Base-by-base conservation (phyloP, 2,797 vertebrate genomes). In the Linurgus olivaceus region DNA sequence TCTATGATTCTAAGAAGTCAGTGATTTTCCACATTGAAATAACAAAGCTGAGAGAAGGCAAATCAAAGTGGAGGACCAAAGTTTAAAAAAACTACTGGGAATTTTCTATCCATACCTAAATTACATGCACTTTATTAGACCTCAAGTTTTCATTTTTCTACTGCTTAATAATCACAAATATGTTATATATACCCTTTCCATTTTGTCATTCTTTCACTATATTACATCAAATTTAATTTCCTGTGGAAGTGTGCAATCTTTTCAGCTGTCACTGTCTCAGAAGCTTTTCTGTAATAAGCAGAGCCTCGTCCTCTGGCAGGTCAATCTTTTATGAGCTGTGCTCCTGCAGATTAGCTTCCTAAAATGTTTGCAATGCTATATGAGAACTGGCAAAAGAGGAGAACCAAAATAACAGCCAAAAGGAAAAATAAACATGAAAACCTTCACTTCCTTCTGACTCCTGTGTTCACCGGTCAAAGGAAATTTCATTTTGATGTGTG, bases 161-260 rank as follows among this genome's bases (percentile, higher is more conserved):
- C 74, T 55, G 81, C 68, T 74, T 92, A 92, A 88, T 86, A 93
- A 89, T 84, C 57, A 67, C 63, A 86, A 78, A 77, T 66, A 68
- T 4, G 5, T 85, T 77, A 91, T 71, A 86, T 79, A 87, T 66
- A 78, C 51, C 58, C 86, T 93, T 96, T 94, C 79, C 37, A 72
- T 95, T 75, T 68, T 96, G 86, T 81, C 72, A 80, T 91, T 95
- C 57, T 80, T 95, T 92, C 74, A 85, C 59, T 54, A 37, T 85
- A 92, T 80, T 91, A 81, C 85, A 94, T 91, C 68, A 89, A 91
- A 95, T 96, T 95, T 92, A 96, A 95, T 96, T 96, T 94, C 96
- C 95, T 96, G 88, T 93, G 95, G 37, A 96, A 77, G 83, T 42
- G 76, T 92, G 84, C 42, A 93, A 83, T 94, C 87, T 95, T 94